A percentile compares a stretch with the other conserved stretches of the same genome.
These are phyloP conservation scores for Macrophya annulata DNA, from an alignment of 2,888 invertebrate species.

Conservation along the genomic window DNA sequence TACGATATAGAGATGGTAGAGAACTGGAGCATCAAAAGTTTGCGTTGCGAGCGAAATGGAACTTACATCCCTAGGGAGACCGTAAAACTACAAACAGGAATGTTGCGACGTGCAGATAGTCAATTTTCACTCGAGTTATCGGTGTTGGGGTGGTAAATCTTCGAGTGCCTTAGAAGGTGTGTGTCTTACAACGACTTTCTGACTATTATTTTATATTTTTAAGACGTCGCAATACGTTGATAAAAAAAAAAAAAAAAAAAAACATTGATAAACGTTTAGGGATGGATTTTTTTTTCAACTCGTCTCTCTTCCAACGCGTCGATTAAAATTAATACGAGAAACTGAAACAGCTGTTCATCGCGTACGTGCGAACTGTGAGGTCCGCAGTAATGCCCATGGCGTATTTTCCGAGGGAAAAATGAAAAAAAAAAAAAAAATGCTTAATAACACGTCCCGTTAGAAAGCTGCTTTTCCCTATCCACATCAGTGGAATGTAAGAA, in stretches of 20 bases:
- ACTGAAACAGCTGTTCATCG: slow-evolving; percentile 33
- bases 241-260: background rate
- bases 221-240: background rate
- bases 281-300: background rate
- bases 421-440: background rate
- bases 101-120: slow-evolving; percentile 48
- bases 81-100: slow-evolving; percentile 52
- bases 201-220: background rate
- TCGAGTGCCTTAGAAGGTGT: background rate
- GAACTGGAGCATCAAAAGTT: slow-evolving; percentile 46
- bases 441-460: slow-evolving; percentile 42
- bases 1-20: slow-evolving; percentile 11
- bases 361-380: slow-evolving; percentile 34
- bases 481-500: slow-evolving; percentile 15
- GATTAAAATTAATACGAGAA: slow-evolving; percentile 12
- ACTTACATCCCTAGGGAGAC: slow-evolving; percentile 52
- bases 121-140: slow-evolving; percentile 55
- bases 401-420: background rate
- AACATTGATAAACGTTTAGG: background rate
- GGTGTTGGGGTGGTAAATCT: slow-evolving; percentile 29
- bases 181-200: background rate
- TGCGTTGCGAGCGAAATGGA: slow-evolving; percentile 50
- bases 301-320: background rate
- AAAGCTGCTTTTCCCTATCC: slow-evolving; percentile 19
- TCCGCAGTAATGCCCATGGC: slow-evolving; percentile 16